Percentiles rank a stretch among this genome's conserved stretches.
Conservation (phyloP, 64 coral and sea anemone species). For the Acropora yongei region DNA sequence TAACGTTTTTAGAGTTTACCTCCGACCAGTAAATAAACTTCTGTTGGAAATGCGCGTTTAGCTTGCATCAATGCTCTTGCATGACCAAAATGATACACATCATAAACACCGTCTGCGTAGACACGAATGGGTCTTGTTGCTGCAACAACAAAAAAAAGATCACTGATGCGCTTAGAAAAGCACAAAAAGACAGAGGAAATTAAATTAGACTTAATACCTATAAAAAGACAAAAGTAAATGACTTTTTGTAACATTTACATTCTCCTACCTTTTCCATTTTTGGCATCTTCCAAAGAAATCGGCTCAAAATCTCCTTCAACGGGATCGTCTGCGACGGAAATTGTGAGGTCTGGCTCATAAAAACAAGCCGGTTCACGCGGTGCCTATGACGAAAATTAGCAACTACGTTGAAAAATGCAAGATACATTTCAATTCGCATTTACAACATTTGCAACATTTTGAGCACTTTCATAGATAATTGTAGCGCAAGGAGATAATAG, state of each 20-base stretch:
- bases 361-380: constrained; percentile 39
- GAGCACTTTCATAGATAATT: neutral
- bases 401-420: neutral
- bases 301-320: constrained; percentile 12
- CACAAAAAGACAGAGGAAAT: too few relatives aligned
- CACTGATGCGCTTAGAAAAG: neutral
- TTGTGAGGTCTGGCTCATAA: constrained; percentile 48
- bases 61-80: constrained; percentile 94
- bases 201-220: too few relatives aligned
- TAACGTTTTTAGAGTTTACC: constrained; percentile 45
- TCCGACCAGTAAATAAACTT: constrained; percentile 96
- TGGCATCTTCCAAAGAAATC: constrained; percentile 81
- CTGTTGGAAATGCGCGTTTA: constrained; percentile 81
- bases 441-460: neutral
- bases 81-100: constrained; percentile 95
- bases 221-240: neutral
- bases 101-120: constrained; percentile 95
- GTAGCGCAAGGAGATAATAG: too few relatives aligned
- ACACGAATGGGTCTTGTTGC: constrained; percentile 95
- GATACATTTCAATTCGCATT: neutral
- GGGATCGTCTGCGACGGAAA: constrained; percentile 25
- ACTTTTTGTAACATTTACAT: neutral
- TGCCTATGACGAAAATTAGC: constrained; percentile 7
- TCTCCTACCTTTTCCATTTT: constrained; percentile 80
- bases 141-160: constrained; percentile 38